phyloP scores from a whole-genome alignment of 30 jellyfish, hydroid and myxozoan species.

The Turritopsis rubra region DNA sequence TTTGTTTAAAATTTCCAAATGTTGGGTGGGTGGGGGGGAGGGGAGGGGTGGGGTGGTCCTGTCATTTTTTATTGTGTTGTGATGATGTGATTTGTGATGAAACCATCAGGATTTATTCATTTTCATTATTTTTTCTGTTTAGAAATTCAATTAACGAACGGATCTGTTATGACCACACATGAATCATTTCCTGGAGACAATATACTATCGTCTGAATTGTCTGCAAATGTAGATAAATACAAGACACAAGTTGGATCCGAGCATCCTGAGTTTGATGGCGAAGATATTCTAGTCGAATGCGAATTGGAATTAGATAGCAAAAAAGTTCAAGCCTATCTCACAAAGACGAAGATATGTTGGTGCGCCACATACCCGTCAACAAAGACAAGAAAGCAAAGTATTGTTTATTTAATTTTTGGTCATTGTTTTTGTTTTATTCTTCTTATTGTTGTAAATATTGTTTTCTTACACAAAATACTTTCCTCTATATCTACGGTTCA shows the following conservation, averaged over 20 bases:
- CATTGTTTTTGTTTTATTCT: neutral
- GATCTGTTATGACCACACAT: neutral
- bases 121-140: neutral
- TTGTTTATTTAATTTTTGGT: neutral
- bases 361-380: constrained; percentile 3
- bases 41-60: too few species aligned
- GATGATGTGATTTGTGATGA: too few species aligned
- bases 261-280: constrained; percentile 8
- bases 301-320: constrained; percentile 21
- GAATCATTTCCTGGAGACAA: neutral
- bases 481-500: too few species aligned
- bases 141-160: neutral
- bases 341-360: constrained; percentile 12
- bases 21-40: too few species aligned
- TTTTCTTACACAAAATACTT: too few species aligned
- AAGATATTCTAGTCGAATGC: neutral
- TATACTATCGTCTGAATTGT: neutral
- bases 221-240: neutral
- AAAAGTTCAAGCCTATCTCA: constrained; percentile 4
- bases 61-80: too few species aligned
- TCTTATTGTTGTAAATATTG: neutral
- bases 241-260: constrained; percentile 6
- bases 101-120: neutral
- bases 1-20: neutral
- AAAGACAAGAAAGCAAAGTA: constrained; percentile 8